Evolutionary conservation across 1,140 invertebrate species (phyloP).

Genomic region (Solenopsis fugax): DNA sequence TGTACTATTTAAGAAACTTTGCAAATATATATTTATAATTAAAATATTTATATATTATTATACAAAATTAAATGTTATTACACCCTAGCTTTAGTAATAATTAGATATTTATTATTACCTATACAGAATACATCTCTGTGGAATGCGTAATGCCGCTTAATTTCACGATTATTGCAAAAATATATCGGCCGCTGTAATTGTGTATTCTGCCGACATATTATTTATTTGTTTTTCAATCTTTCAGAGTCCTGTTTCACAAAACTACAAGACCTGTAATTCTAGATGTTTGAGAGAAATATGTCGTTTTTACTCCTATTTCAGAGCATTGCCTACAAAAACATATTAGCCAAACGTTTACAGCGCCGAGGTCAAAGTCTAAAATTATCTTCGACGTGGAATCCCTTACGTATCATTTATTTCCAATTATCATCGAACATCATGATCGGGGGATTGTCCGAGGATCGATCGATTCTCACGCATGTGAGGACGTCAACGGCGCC

Average conservation of each 20-base stretch:
- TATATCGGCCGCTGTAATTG: too few relatives aligned
- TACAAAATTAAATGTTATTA: slow-evolving; percentile 46
- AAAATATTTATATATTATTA: slow-evolving; percentile 62
- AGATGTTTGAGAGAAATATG: background rate
- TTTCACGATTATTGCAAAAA: slow-evolving; percentile 34
- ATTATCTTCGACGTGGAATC: background rate
- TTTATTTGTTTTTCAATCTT: slow-evolving; percentile 12
- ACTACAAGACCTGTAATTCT: background rate
- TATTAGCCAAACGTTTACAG: background rate
- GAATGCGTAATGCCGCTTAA: slow-evolving; percentile 1
- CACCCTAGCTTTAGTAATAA: slow-evolving; percentile 43
- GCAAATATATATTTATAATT: slow-evolving; percentile 61
- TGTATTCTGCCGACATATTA: background rate
- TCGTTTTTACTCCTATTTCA: background rate
- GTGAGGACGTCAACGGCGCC: slow-evolving; percentile 40
- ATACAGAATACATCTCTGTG: background rate
- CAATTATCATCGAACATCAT: background rate
- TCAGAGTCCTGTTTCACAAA: background rate
- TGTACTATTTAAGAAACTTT: slow-evolving; percentile 45
- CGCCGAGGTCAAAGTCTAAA: background rate
- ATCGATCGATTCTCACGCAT: slow-evolving; percentile 69
- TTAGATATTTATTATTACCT: slow-evolving; percentile 52
- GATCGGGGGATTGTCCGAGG: background rate
- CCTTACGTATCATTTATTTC: background rate
- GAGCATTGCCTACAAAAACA: slow-evolving; percentile 2